Base-by-base conservation (phyloP, 2,797 vertebrate species). In the Bovichtus diacanthus region DNA sequence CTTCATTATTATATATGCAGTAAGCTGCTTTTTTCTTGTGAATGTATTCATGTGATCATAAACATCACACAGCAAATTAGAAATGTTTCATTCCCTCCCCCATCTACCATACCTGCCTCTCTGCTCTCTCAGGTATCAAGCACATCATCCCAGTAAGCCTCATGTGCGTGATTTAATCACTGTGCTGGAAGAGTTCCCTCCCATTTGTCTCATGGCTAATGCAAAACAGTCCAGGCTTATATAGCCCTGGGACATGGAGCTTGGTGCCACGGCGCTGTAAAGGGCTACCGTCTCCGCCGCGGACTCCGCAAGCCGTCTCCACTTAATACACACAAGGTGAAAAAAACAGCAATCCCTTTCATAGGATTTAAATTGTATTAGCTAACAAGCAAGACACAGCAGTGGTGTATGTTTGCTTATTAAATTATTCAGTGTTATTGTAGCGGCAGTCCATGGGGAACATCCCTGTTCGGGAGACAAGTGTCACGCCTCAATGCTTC, bases 291-390 rank as follows among this genome's bases (percentile, higher is more conserved):
- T 77, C 47, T 69, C 25, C 63, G 15, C 19, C 3, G 29, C 39
- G n/a, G 8, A 64, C 47, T 49, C 47, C 23, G 27, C 27, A 21
- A 56, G 62, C 19, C 39, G 39, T 64, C 56, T 50, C 15, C 67
- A 36, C 34, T 55, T 62, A 68, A 68, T 49, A 79, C 58, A 82
- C 56, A 80, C 69, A 61, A 72, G 64, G 68, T 78, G 70, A 78
- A 82, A 84, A n/a, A 85, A 76, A 9, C 75, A 71, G 65, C 73
- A 75, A 65, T 69, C 43, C 49, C 44, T 88, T 68, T 93, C 93
- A 95, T 94, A 89, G 91, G 70, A 82, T 90, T 62, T 88, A 90
- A n/a, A 94, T 90, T 94, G 86, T 64, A 92, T 92, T 92, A 92
- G 92, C 90, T 93, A 94, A 95, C 92, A 93, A 95, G 90, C 3